Evolutionary conservation across 2,888 invertebrate species (phyloP).

Genomic region (Leptinotarsa rubiginosa): DNA sequence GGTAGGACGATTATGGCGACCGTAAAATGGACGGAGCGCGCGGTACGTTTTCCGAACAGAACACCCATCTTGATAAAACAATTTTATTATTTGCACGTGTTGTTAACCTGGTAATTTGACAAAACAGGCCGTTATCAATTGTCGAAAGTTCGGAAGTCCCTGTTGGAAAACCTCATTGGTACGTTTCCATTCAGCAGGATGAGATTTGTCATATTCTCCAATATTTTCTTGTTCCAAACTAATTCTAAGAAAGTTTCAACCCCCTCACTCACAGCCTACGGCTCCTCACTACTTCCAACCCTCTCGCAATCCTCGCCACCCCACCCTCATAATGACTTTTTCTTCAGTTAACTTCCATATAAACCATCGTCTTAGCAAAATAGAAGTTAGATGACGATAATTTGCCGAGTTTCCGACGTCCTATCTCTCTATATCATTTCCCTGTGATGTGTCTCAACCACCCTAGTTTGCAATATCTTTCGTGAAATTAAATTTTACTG

Average conservation of each 20-base stretch:
- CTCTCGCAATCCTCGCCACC: neutral
- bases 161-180: no score
- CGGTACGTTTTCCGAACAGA: no score
- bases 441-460: slow-evolving; percentile 29
- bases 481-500: slow-evolving; percentile 46
- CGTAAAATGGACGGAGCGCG: no score
- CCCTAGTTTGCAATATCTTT: slow-evolving; percentile 42
- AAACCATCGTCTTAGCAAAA: slow-evolving; percentile 2
- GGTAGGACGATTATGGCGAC: no score
- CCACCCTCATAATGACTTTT: neutral
- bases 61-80: no score
- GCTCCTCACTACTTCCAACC: neutral
- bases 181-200: no score
- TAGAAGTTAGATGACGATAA: slow-evolving; percentile 16
- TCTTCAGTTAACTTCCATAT: slow-evolving; percentile 4
- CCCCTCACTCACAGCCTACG: neutral
- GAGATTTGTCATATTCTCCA: no score
- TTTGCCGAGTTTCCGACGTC: slow-evolving; percentile 5
- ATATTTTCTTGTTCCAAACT: neutral
- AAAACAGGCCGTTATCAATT: no score
- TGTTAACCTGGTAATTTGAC: no score
- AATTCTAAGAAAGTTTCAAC: neutral
- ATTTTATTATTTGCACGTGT: no score
- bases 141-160: no score
- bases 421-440: slow-evolving; percentile 33